These are phyloP conservation scores for Drosophila micromelanica DNA, from an alignment of 1,140 invertebrate genomes.

Conservation along the genomic window DNA sequence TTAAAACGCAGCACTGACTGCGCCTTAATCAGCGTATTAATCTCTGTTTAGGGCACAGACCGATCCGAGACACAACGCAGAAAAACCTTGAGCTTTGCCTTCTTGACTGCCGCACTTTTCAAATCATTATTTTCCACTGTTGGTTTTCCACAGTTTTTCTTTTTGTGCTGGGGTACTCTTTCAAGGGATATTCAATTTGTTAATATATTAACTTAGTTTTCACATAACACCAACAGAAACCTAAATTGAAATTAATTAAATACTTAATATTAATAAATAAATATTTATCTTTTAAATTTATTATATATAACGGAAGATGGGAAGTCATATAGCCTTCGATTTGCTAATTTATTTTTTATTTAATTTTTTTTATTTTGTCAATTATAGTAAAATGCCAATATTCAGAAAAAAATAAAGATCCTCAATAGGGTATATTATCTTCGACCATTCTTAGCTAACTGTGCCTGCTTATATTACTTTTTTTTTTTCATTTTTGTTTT, in stretches of 20 bases:
- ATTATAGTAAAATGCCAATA: not conserved
- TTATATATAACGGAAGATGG: no score
- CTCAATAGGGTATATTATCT: not conserved
- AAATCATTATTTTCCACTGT: conserved; percentile 8
- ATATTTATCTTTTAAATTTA: no score
- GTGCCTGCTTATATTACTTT: conserved; percentile 1
- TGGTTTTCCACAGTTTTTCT: not conserved
- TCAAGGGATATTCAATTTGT: not conserved
- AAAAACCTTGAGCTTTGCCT: conserved; percentile 11
- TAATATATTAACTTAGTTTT: no score
- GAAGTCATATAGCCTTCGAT: not conserved
- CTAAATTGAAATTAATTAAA: no score
- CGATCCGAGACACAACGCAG: conserved; percentile 26
- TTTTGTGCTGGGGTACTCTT: not conserved
- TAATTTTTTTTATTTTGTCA: not conserved
- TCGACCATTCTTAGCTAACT: not conserved
- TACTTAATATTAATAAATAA: no score
- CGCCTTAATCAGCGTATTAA: conserved; percentile 74
- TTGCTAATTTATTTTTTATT: not conserved
- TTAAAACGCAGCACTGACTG: conserved; percentile 55
- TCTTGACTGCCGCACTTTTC: conserved; percentile 45
- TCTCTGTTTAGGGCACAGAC: conserved; percentile 53
- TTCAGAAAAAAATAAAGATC: not conserved
- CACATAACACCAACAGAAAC: no score
- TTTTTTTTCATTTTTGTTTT: conserved; percentile 21